Evolutionary conservation across 2,113 vertebrate species (phyloP).

Genomic region (Eidolon helvum): DNA sequence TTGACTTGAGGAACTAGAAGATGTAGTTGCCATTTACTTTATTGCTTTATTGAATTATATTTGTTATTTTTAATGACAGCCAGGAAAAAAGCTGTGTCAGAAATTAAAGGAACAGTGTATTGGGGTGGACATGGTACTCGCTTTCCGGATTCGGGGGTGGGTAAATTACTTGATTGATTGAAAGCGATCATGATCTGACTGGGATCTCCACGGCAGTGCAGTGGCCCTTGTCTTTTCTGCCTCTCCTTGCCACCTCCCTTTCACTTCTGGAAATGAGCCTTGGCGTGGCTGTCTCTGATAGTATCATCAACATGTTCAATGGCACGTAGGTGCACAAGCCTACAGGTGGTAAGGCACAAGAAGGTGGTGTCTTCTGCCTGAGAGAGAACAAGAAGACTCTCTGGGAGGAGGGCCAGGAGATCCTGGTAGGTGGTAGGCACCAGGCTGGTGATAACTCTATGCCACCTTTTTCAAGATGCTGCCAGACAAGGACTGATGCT

Average conservation of each 20-base stretch:
- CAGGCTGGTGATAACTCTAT: slow-evolving; percentile 78
- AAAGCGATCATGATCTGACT: neutral
- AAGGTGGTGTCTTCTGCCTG: slow-evolving; percentile 88
- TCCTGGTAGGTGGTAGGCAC: slow-evolving; percentile 85
- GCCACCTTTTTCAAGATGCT: slow-evolving; percentile 85
- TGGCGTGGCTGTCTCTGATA: slow-evolving; percentile 87
- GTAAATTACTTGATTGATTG: neutral
- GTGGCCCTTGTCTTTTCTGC: neutral
- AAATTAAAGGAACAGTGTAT: neutral
- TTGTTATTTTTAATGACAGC: neutral
- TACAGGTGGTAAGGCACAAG: slow-evolving; percentile 85
- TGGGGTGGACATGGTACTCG: neutral
- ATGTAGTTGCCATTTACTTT: neutral
- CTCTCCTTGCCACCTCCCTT: neutral
- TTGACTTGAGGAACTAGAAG: neutral
- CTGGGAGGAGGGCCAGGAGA: slow-evolving; percentile 83
- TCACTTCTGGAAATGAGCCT: slow-evolving; percentile 74
- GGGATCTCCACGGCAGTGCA: too few species aligned
- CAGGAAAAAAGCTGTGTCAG: neutral
- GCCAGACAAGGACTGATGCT: slow-evolving; percentile 84
- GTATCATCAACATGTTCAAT: slow-evolving; percentile 85
- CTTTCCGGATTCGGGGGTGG: neutral
- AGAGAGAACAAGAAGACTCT: slow-evolving; percentile 85
- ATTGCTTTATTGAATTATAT: neutral
- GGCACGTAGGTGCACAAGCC: slow-evolving; percentile 89